phyloP scores from a whole-genome alignment of 2,888 invertebrate genomes.

The Masnerella sp. region DNA sequence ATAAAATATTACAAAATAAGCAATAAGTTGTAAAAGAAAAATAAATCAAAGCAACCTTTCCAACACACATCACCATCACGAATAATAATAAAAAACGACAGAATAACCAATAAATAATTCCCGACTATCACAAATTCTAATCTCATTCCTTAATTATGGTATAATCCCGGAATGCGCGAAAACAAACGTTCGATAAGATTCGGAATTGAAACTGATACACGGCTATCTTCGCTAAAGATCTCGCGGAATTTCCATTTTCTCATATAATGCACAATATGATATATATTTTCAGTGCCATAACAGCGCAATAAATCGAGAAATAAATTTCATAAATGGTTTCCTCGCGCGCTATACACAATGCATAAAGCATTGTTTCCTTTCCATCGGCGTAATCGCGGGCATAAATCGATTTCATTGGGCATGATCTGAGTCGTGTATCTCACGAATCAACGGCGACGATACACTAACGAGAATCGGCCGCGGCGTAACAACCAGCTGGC shows the following conservation, averaged over 20 bases:
- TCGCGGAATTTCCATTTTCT: slow-evolving; percentile 7
- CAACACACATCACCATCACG: no score
- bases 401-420: slow-evolving; percentile 43
- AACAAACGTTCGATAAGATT: background rate
- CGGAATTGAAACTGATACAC: background rate
- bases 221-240: background rate
- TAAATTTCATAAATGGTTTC: slow-evolving; percentile 11
- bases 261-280: slow-evolving; percentile 9
- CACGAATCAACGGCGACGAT: slow-evolving; percentile 39
- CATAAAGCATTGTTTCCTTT: slow-evolving; percentile 33
- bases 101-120: no score
- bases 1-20: no score
- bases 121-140: no score
- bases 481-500: slow-evolving; percentile 33
- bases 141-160: no score
- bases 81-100: no score
- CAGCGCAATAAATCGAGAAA: slow-evolving; percentile 24
- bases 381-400: slow-evolving; percentile 17
- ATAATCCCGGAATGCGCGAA: no score
- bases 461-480: slow-evolving; percentile 48
- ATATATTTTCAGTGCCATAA: slow-evolving; percentile 9
- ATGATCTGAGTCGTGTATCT: slow-evolving; percentile 40
- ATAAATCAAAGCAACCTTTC: no score
- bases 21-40: no score
- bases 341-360: slow-evolving; percentile 5